Conservation (phyloP, 2,888 invertebrate species). For the Amphipyra tragopoginis region DNA sequence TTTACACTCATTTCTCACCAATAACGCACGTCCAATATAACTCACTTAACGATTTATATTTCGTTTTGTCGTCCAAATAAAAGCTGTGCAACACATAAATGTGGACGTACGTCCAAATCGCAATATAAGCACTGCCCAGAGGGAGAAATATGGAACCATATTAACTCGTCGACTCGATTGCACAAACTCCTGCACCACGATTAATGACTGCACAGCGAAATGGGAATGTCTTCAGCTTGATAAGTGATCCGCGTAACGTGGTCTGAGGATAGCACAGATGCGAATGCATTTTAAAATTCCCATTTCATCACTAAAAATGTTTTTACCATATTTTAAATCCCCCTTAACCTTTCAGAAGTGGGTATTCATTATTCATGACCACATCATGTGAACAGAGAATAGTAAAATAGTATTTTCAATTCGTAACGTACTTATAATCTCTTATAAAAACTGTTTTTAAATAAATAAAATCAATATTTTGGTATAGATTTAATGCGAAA, state of each 20-base stretch:
- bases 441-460: not conserved
- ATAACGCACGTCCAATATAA: constrained; percentile 22
- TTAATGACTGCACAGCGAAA: constrained; percentile 56
- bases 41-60: constrained; percentile 18
- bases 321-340: constrained; percentile 33
- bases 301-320: constrained; percentile 37
- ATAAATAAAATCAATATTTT: constrained; percentile 6
- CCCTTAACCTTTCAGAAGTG: constrained; percentile 39
- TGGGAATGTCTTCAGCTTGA: constrained; percentile 58
- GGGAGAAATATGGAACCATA: constrained; percentile 57
- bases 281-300: constrained; percentile 48
- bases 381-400: constrained; percentile 20
- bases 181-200: constrained; percentile 52
- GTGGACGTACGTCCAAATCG: constrained; percentile 43
- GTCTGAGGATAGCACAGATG: constrained; percentile 47
- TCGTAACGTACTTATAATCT: constrained; percentile 4
- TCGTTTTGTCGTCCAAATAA: constrained; percentile 34
- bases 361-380: constrained; percentile 46
- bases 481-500: constrained; percentile 9
- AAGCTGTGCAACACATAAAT: constrained; percentile 36
- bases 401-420: constrained; percentile 12
- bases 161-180: constrained; percentile 53
- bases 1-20: not conserved
- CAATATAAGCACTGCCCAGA: constrained; percentile 28
- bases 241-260: constrained; percentile 54